Conservation (phyloP, 2,113 vertebrate genomes). For the Solea senegalensis region DNA sequence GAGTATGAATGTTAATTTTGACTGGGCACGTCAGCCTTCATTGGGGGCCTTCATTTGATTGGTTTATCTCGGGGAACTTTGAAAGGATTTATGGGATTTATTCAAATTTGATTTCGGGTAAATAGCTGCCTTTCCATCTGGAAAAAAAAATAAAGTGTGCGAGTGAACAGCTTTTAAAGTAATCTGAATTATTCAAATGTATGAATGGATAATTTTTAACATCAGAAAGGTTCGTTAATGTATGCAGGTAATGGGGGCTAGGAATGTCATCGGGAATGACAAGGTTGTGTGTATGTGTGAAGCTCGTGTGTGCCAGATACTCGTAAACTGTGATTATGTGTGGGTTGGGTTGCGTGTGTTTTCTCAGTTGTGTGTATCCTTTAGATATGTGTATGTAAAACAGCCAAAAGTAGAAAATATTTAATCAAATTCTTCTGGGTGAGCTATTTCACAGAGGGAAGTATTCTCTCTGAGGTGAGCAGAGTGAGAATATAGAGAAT, state of each 20-base stretch:
- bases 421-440: constrained; percentile 19
- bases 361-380: constrained; percentile 1
- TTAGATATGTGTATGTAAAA: neutral
- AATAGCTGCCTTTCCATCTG: constrained; percentile 66
- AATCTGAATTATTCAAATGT: constrained; percentile 78
- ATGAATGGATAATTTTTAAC: constrained; percentile 74
- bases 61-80: constrained; percentile 74
- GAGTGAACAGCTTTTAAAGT: constrained; percentile 73
- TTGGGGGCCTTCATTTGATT: constrained; percentile 61
- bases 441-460: constrained; percentile 1
- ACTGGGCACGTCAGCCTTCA: constrained; percentile 51
- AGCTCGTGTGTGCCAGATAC: constrained; percentile 19
- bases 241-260: constrained; percentile 71
- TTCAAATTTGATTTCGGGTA: constrained; percentile 75
- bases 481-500: neutral
- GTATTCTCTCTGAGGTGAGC: constrained; percentile 10
- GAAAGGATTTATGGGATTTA: constrained; percentile 74
- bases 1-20: constrained; percentile 68
- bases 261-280: constrained; percentile 69
- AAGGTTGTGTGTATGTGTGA: constrained; percentile 37
- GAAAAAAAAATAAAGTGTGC: constrained; percentile 50
- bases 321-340: constrained; percentile 25
- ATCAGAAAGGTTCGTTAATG: constrained; percentile 68
- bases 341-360: constrained; percentile 27
- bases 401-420: constrained; percentile 11